These are phyloP conservation scores for Lethrus apterus DNA, from an alignment of 1,140 invertebrate species.

Conservation along the genomic window DNA sequence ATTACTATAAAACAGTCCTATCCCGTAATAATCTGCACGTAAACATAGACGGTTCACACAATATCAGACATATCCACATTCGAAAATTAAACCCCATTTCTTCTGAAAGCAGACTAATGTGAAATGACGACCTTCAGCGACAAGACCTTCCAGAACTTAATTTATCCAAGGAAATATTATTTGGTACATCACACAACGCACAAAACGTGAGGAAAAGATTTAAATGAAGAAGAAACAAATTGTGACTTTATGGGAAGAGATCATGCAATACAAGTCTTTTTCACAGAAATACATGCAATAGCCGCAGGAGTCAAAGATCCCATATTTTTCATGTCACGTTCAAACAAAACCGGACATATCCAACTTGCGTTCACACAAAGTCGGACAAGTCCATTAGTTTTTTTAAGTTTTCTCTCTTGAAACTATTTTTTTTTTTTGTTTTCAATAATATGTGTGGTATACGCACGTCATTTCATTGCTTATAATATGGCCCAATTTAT, in stretches of 20 bases:
- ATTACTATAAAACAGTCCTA: no score
- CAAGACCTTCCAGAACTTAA: not conserved
- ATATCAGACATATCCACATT: no score
- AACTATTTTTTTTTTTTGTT: no score
- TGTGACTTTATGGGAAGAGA: not conserved
- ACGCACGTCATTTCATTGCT: not conserved
- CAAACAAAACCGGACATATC: no score
- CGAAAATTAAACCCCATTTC: not conserved
- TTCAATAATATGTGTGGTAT: not conserved
- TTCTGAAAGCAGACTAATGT: not conserved
- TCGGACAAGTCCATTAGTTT: slow-evolving; percentile 1
- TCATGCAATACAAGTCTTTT: not conserved
- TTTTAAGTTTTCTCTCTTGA: not conserved
- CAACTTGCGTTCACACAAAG: not conserved
- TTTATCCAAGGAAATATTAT: slow-evolving; percentile 1
- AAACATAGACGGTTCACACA: no score
- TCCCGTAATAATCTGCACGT: no score
- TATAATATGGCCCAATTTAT: not conserved
- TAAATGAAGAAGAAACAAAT: not conserved
- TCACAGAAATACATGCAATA: not conserved
- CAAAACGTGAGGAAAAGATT: not conserved
- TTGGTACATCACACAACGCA: not conserved
- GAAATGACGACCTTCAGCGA: not conserved
- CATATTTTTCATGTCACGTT: not conserved
- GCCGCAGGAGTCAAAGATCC: not conserved